Base-by-base conservation (phyloP, 2,797 vertebrate genomes). In the Sardinella longiceps region DNA sequence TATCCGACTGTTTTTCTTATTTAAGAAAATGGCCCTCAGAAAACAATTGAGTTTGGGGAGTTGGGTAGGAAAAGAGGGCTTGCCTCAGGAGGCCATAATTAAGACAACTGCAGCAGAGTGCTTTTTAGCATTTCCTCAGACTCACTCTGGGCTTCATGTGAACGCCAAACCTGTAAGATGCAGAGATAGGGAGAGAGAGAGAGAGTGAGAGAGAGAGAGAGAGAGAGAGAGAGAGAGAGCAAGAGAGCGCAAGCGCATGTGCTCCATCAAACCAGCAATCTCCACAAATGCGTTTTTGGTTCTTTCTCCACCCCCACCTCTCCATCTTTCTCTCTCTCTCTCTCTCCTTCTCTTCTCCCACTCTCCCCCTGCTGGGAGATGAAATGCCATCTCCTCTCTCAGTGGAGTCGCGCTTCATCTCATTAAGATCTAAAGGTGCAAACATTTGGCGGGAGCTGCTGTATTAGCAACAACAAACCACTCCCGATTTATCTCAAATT, bases 1-100 rank as follows among this genome's bases (percentile, higher is more conserved):
- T 74, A 74, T 87, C 77, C 56, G 56, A 83, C 77, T 83, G 80
- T 82, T 83, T 83, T 81, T 66, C 23, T 81, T 50, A 81, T 60
- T 85, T 87, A 83, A 83, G 84, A 87, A 81, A 74, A 85, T 74
- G 33, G 66, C 66, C 66, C 66, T 74, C 66, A 15, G 25, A 74
- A 74, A 74, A 74, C 66, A 74, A 74, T 74, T 74, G 66, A 74
- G 66, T 74, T 74, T 74, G 30, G 66, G 66, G 66, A 37, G 28
- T 33, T 7, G 39, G 66, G 66, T 74, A 74, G 66, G 66, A 74
- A 15, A 74, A 33, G 66, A 74, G 66, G 66, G 1, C 30, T 39
- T 15, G 66, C 66, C 66, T 74, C 66, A 6, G 66, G 66, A 74
- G 66, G 66, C 12, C 2, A 20, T 74, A 20, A 74, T 74, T 74